A percentile compares a stretch with the other conserved stretches of the same genome.
These are phyloP conservation scores for Oxyruncus cristatus DNA, from an alignment of 2,113 vertebrate species.

Conservation along the genomic window DNA sequence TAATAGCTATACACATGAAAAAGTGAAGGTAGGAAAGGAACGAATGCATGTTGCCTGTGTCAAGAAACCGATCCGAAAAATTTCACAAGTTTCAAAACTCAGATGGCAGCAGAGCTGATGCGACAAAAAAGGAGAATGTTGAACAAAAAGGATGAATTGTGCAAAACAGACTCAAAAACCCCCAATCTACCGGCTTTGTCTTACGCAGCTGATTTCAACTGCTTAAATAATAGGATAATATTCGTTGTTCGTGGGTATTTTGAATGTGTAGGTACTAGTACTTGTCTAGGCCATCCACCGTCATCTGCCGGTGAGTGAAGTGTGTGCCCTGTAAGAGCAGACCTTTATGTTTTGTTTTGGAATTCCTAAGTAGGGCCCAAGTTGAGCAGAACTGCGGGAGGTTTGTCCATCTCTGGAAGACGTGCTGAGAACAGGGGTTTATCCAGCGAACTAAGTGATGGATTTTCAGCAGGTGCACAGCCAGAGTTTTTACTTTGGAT, in stretches of 20 bases:
- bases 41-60: not conserved
- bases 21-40: constrained; percentile 80
- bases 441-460: not conserved
- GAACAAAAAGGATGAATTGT: not conserved
- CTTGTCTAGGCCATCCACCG: not conserved
- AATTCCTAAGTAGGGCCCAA: not conserved
- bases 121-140: not conserved
- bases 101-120: no score
- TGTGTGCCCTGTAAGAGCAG: not conserved
- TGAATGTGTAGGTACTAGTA: not conserved
- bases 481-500: not conserved
- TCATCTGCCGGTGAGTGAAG: not conserved
- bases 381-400: not conserved
- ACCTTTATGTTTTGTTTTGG: not conserved
- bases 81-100: not conserved
- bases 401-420: not conserved
- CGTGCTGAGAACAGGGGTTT: not conserved
- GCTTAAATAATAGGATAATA: not conserved
- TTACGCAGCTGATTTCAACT: not conserved
- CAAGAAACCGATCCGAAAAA: not conserved
- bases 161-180: not conserved
- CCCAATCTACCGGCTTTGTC: not conserved
- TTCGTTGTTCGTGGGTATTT: not conserved
- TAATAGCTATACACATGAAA: constrained; percentile 80
- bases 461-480: not conserved